These are phyloP conservation scores for Eptesicus fuscus DNA, from an alignment of 2,113 vertebrate species.

Conservation along the genomic window DNA sequence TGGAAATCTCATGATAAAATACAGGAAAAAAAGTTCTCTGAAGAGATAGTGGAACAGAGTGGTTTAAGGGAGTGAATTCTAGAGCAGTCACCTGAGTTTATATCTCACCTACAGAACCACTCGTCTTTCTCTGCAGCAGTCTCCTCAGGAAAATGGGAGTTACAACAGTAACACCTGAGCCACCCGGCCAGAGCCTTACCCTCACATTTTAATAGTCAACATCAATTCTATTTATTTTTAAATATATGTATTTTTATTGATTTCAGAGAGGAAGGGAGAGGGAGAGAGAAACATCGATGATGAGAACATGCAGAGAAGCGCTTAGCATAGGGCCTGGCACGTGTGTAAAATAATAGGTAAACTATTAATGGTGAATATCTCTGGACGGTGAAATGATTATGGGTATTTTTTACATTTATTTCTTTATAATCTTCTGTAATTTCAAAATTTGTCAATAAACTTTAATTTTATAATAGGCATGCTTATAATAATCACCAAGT, in stretches of 20 bases:
- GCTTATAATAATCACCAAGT: background rate
- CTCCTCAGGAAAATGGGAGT: background rate
- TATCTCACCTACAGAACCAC: background rate
- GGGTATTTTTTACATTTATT: background rate
- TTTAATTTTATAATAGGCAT: background rate
- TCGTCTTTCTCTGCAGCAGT: background rate
- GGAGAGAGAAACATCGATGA: too few species aligned
- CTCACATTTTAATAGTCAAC: too few species aligned
- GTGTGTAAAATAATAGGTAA: background rate
- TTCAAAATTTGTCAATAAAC: background rate
- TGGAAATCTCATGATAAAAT: background rate
- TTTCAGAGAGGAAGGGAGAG: too few species aligned
- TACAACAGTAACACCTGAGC: background rate
- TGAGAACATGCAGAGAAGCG: background rate
- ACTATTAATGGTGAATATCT: background rate
- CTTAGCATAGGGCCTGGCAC: background rate
- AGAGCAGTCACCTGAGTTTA: background rate
- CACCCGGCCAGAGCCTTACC: too few species aligned
- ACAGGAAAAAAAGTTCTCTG: background rate
- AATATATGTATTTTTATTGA: too few species aligned
- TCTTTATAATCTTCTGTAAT: background rate
- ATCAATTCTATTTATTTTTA: too few species aligned
- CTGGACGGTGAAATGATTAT: background rate
- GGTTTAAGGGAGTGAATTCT: background rate
- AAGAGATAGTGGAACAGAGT: background rate